These are phyloP conservation scores for Micromys minutus DNA, from an alignment of 2,113 vertebrate species.

Conservation along the genomic window DNA sequence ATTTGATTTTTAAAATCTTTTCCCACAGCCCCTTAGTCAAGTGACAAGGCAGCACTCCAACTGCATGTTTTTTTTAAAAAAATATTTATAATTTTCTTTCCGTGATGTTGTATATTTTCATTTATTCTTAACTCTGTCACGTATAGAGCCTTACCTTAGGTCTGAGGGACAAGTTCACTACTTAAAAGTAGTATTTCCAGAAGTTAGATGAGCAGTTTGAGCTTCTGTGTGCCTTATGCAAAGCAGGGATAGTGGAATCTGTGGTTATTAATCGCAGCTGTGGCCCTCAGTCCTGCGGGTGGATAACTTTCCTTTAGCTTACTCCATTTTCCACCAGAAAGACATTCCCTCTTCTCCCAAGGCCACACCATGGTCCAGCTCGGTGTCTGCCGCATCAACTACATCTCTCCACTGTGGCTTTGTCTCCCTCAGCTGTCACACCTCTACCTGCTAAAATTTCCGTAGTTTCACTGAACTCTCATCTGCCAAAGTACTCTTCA, in stretches of 20 bases:
- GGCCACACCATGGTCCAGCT: too few relatives aligned
- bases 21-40: neutral
- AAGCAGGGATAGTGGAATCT: neutral
- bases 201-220: neutral
- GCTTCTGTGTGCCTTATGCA: neutral
- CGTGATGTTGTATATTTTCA: neutral
- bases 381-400: neutral
- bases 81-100: neutral
- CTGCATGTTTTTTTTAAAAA: neutral
- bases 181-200: neutral
- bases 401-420: neutral
- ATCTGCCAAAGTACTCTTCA: neutral
- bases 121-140: neutral
- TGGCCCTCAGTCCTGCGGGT: neutral
- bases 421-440: neutral
- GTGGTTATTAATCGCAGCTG: neutral
- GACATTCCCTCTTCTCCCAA: neutral
- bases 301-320: neutral
- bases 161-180: neutral
- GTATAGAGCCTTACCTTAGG: neutral
- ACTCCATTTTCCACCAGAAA: neutral
- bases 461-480: neutral
- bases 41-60: neutral
- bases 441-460: neutral
- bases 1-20: neutral